Evolutionary conservation across 2,113 vertebrate species (phyloP).

Genomic region (Pagrus major): DNA sequence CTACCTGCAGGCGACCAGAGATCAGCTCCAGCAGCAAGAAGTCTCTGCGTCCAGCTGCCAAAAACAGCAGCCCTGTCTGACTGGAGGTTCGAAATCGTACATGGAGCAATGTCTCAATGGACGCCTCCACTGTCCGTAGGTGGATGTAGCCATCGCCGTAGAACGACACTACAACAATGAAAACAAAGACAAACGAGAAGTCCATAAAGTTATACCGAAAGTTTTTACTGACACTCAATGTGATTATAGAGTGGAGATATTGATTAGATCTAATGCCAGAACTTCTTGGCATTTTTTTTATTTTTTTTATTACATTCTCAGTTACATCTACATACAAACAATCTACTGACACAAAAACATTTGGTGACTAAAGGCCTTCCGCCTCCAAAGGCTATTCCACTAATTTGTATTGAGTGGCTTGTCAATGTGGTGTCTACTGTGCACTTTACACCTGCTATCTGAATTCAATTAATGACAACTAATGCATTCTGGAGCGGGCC

Average conservation of each 20-base stretch:
- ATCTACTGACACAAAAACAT: background rate
- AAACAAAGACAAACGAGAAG: background rate
- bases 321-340: background rate
- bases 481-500: conserved; percentile 64
- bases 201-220: background rate
- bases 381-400: conserved; percentile 19
- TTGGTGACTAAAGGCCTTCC: background rate
- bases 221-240: background rate
- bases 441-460: conserved; percentile 66
- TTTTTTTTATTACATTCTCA: background rate
- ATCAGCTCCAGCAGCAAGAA: conserved; percentile 88
- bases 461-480: conserved; percentile 82
- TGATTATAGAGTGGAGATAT: background rate
- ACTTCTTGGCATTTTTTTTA: background rate
- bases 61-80: conserved; percentile 87
- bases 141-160: conserved; percentile 90
- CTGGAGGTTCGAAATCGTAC: conserved; percentile 88
- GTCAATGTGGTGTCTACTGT: conserved; percentile 46
- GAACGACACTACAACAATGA: conserved; percentile 86
- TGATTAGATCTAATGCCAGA: background rate
- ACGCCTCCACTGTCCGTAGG: conserved; percentile 81
- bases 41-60: conserved; percentile 86
- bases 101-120: conserved; percentile 82
- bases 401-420: conserved; percentile 52
- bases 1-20: conserved; percentile 86